These are phyloP conservation scores for Trissonchulus sp. DNA, from an alignment of 2,888 invertebrate species.

Conservation along the genomic window DNA sequence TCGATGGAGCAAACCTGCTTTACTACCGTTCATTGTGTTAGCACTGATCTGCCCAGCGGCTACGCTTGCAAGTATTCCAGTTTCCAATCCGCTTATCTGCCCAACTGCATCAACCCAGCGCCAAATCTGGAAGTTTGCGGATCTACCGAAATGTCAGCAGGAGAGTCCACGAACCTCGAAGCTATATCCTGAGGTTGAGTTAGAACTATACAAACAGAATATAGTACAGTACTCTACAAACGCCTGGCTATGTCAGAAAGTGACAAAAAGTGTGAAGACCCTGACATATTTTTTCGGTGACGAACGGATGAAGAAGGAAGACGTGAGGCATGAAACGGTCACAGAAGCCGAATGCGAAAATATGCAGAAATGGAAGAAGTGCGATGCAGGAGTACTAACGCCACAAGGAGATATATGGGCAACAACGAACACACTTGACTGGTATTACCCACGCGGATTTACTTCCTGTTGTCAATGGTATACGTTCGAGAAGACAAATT, in stretches of 20 bases:
- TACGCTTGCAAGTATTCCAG: too few species aligned
- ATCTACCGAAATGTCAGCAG: background rate
- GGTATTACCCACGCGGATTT: conserved; percentile 1
- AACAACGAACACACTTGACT: background rate
- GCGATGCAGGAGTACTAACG: background rate
- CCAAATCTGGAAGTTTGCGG: background rate
- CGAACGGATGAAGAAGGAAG: background rate
- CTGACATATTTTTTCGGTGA: conserved; percentile 13
- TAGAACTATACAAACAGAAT: background rate
- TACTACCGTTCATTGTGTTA: too few species aligned
- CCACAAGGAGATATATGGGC: background rate
- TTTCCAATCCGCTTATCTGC: background rate
- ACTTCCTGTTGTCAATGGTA: background rate
- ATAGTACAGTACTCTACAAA: background rate
- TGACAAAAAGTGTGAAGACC: background rate
- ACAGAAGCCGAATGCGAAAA: conserved; percentile 1
- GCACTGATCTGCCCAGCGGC: too few species aligned
- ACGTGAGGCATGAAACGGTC: background rate
- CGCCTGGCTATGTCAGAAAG: conserved; percentile 1
- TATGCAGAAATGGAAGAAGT: conserved; percentile 4
- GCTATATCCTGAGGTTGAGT: background rate
- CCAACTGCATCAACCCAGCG: background rate
- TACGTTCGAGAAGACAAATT: background rate
- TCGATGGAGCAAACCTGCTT: too few species aligned
- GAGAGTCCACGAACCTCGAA: background rate